These are phyloP conservation scores for Zoanthus gigantus DNA, from an alignment of 92 coral and sea anemone genomes.

Conservation along the genomic window DNA sequence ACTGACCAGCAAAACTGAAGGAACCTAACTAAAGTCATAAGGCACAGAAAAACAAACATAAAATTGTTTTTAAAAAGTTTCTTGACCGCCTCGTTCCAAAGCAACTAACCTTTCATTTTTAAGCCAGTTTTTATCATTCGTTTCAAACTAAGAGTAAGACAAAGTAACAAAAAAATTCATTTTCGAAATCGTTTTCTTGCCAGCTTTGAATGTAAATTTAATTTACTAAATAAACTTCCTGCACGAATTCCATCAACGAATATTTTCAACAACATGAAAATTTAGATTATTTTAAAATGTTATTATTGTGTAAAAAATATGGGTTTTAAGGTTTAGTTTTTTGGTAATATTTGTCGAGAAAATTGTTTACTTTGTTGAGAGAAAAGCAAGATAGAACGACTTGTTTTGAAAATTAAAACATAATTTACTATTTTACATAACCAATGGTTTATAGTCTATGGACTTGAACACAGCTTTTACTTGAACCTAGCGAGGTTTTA, in stretches of 20 bases:
- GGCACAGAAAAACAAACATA: neutral
- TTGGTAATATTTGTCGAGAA: neutral
- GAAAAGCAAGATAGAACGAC: constrained; percentile 17
- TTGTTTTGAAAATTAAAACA: constrained; percentile 43
- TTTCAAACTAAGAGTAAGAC: neutral
- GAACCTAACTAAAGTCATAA: neutral
- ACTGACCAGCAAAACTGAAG: constrained; percentile 1
- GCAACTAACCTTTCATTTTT: neutral
- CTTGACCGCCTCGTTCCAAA: neutral
- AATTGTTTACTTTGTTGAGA: neutral
- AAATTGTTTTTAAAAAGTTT: neutral
- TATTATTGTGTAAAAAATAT: neutral
- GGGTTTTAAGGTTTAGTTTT: neutral
- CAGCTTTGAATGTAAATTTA: neutral
- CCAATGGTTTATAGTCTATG: neutral
- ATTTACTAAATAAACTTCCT: neutral
- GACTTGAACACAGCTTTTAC: neutral
- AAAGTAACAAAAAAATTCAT: neutral
- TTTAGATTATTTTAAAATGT: neutral
- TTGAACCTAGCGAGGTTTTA: neutral
- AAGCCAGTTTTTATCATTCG: neutral
- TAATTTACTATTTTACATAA: constrained; percentile 26
- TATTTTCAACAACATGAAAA: neutral
- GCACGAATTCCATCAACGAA: neutral
- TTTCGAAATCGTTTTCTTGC: neutral